These are phyloP conservation scores for Drosophila atripex DNA, from an alignment of 2,888 invertebrate species.

Conservation along the genomic window DNA sequence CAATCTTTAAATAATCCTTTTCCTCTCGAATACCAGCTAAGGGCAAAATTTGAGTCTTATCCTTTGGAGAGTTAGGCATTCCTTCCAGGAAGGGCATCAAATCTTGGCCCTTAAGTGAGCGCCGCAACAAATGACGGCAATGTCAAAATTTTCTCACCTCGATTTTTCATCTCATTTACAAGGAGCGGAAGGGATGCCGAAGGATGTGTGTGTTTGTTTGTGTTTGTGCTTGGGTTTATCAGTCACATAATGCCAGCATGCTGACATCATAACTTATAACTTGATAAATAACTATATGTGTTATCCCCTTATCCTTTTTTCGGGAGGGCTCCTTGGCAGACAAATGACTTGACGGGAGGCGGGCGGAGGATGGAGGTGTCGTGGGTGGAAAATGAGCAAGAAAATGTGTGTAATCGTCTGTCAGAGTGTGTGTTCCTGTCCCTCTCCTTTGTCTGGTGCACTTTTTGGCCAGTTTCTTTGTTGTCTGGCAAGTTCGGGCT, in stretches of 20 bases:
- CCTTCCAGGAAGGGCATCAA: conserved; percentile 3
- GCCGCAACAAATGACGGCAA: conserved; percentile 65
- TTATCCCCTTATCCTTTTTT: conserved; percentile 30
- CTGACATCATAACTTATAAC: conserved; percentile 80
- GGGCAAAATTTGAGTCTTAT: neutral
- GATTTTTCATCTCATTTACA: conserved; percentile 78
- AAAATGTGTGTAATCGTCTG: conserved; percentile 21
- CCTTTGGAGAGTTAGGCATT: neutral
- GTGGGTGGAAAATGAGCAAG: conserved; percentile 10
- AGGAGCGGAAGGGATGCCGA: conserved; percentile 40
- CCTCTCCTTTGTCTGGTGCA: conserved; percentile 24
- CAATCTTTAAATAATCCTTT: neutral
- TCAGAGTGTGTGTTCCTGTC: conserved; percentile 27
- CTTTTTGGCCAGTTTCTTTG: conserved; percentile 41
- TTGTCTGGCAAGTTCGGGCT: conserved; percentile 52
- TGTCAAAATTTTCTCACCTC: conserved; percentile 75
- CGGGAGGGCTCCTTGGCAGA: conserved; percentile 50
- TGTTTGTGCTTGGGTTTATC: conserved; percentile 58
- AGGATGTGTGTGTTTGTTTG: conserved; percentile 15
- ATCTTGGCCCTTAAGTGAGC: conserved; percentile 47
- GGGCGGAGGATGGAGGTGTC: conserved; percentile 9
- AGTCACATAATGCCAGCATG: conserved; percentile 76
- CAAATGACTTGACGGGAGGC: conserved; percentile 71
- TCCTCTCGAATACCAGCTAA: neutral
- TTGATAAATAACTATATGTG: conserved; percentile 75